Percentiles rank a stretch among this genome's conserved stretches.
Conservation (phyloP, 2,888 invertebrate genomes). For the Deilephila elpenor region DNA sequence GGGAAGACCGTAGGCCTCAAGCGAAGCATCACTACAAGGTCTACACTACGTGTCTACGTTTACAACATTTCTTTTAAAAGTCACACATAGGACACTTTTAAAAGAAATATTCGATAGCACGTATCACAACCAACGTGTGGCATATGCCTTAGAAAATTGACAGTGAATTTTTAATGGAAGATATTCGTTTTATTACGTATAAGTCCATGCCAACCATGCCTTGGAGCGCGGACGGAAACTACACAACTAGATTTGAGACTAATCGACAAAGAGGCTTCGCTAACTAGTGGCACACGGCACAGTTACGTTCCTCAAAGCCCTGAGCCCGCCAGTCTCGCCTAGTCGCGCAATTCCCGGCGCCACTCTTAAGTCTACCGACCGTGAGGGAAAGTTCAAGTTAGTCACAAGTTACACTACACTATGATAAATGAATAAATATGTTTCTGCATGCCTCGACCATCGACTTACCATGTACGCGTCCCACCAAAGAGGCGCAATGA, state of each 20-base stretch:
- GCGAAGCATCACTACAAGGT: slow-evolving; percentile 79
- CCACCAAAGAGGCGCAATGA: slow-evolving; percentile 24
- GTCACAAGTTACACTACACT: slow-evolving; percentile 29
- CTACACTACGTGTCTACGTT: slow-evolving; percentile 79
- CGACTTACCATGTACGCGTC: slow-evolving; percentile 40
- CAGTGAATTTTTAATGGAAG: slow-evolving; percentile 76
- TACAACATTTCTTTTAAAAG: slow-evolving; percentile 66
- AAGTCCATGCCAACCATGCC: slow-evolving; percentile 76
- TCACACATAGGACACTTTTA: slow-evolving; percentile 38
- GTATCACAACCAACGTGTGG: slow-evolving; percentile 83
- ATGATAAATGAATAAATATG: slow-evolving; percentile 49
- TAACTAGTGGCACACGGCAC: neutral
- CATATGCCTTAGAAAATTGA: slow-evolving; percentile 78
- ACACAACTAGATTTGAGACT: slow-evolving; percentile 6
- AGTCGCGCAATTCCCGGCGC: slow-evolving; percentile 18
- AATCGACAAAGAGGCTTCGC: neutral
- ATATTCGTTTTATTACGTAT: slow-evolving; percentile 68
- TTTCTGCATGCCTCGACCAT: slow-evolving; percentile 46
- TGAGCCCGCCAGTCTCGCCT: neutral
- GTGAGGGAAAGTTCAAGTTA: slow-evolving; percentile 29
- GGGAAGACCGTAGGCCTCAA: slow-evolving; percentile 78
- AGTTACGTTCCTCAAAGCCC: neutral
- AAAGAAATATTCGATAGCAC: slow-evolving; percentile 75
- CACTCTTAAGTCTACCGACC: slow-evolving; percentile 26
- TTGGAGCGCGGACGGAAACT: slow-evolving; percentile 13